These are phyloP conservation scores for Pocillopora verrucosa DNA, from an alignment of 64 coral and sea anemone genomes.

Conservation along the genomic window DNA sequence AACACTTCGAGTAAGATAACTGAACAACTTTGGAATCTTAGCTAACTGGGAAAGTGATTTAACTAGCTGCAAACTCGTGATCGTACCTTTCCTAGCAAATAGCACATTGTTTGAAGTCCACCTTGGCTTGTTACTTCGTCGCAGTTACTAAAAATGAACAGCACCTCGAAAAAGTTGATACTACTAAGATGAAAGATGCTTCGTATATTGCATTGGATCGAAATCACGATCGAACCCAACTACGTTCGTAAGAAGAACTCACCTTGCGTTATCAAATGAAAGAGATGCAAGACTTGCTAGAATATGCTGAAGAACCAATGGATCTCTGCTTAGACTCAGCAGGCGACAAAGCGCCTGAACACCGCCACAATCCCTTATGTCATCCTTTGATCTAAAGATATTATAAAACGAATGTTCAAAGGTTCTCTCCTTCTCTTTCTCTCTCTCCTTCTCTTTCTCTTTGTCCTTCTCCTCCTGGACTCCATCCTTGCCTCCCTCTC, in stretches of 20 bases:
- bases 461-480: too few species aligned
- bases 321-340: slow-evolving; percentile 69
- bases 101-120: slow-evolving; percentile 82
- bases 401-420: too few species aligned
- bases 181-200: neutral
- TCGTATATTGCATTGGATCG: neutral
- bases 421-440: neutral
- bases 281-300: slow-evolving; percentile 66
- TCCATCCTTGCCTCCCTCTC: too few species aligned
- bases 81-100: slow-evolving; percentile 80
- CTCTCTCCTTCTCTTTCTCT: neutral
- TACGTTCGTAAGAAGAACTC: neutral
- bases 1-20: too few species aligned
- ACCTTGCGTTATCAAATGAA: slow-evolving; percentile 76
- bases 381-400: slow-evolving; percentile 78
- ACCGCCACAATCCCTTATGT: slow-evolving; percentile 76
- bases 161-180: too few species aligned
- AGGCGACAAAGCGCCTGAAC: slow-evolving; percentile 74
- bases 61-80: neutral
- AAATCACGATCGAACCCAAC: too few species aligned
- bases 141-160: slow-evolving; percentile 66
- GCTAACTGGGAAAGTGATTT: too few species aligned
- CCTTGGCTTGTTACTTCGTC: slow-evolving; percentile 83
- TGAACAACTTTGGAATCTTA: too few species aligned
- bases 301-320: slow-evolving; percentile 69